A percentile compares a stretch with the other conserved stretches of the same genome.
phyloP scores from a whole-genome alignment of 2,113 vertebrate species.

The Sinocyclocheilus anophthalmus region DNA sequence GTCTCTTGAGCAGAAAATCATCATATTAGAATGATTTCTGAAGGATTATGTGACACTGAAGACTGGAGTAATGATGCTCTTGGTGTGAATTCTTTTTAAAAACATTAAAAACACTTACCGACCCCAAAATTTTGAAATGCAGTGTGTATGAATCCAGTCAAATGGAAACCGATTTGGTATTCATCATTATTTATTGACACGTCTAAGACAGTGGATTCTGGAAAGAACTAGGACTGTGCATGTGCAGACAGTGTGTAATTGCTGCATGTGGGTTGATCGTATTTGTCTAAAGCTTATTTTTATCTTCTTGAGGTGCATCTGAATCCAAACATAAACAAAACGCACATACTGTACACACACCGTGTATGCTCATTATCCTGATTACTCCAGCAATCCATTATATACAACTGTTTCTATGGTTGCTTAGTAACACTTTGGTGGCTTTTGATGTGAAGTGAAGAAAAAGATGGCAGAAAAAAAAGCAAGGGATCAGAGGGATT shows the following conservation, averaged over 20 bases:
- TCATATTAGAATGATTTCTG: not conserved
- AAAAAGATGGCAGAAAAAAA: constrained; percentile 16
- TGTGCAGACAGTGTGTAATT: not conserved
- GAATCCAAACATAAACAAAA: constrained; percentile 29
- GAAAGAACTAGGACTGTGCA: not conserved
- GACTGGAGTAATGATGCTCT: not conserved
- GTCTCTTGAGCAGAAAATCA: not conserved
- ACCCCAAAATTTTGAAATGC: not conserved
- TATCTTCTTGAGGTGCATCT: not conserved
- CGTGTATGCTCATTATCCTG: not conserved
- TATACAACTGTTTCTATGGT: constrained; percentile 31
- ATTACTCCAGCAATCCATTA: constrained; percentile 19
- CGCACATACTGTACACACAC: not conserved
- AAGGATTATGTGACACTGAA: not conserved
- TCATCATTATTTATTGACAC: not conserved
- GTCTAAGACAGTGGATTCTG: not conserved
- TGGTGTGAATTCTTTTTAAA: not conserved
- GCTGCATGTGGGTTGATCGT: not conserved
- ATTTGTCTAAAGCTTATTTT: constrained; percentile 4
- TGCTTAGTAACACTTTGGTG: constrained; percentile 54
- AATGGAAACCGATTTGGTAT: not conserved
- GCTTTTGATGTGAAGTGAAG: constrained; percentile 33
- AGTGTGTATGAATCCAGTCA: not conserved
- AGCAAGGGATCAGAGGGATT: constrained; percentile 3
- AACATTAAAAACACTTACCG: not conserved